Evolutionary conservation across 2,113 vertebrate genomes (phyloP), one percentile per base, ranked within the genome.

Genomic region (Rhodinocichla rosea): DNA sequence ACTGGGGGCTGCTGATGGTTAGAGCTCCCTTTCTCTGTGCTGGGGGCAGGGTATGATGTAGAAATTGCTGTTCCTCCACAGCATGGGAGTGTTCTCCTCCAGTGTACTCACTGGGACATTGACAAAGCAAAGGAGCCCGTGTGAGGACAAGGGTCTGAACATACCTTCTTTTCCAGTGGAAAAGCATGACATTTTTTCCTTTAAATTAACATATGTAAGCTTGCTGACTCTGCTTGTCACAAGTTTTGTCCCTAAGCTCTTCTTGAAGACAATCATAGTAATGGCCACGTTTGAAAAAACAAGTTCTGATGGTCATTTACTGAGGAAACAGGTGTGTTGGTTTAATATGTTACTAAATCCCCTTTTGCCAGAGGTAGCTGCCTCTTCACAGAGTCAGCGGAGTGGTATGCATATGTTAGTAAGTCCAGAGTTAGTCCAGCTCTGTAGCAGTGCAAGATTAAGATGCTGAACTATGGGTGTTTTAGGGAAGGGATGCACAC

Each of bases 321-420:
- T 71, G 57, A 35, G 49, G 67, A 89, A 90, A 69, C 57, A 94
- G 94, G 82, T 94, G 92, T 88, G 92, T 88, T 93, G 42, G 76
- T 74, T 96, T 96, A 92, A 97, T 93, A 76, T 79, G 42, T 96
- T 92, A 92, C 92, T 93, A 92, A 94, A 88, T 88, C 45, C 55
- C 30, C 17, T 39, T 69, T 74, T 96, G 57, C 37, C 40, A 95
- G 74, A 91, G 62, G 84, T 93, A 89, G 57, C 62, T 91, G 75
- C 78, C n/a, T 44, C 91, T 89, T 49, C n/a, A 79, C 24, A 44
- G 47, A 60, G 32, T 91, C 74, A 94, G 53, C 85, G 85, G 50
- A 73, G 55, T 69, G 79, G 63, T 65, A 86, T 93, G 88, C 75
- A n/a, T 82, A 10, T 12, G 33, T 69, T 57, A 90, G 40, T 37